Evolutionary conservation across 1,140 invertebrate genomes (phyloP).

Genomic region (Zaprionus davidi): DNA sequence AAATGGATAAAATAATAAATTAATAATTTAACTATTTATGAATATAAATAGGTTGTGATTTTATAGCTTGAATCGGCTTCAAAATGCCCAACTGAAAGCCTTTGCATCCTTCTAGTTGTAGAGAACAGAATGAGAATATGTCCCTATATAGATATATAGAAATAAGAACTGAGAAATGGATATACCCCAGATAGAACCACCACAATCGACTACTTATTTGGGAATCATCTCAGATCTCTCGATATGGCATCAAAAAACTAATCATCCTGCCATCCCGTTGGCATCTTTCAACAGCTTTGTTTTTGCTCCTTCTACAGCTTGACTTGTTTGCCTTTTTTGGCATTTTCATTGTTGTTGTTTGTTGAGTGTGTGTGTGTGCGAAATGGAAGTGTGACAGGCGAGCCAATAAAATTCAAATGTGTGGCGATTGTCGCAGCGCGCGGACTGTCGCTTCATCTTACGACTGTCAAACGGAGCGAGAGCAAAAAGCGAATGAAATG

Average conservation of each 20-base stretch:
- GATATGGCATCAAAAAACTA: conserved; percentile 31
- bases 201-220: neutral
- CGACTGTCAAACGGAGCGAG: conserved; percentile 53
- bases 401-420: conserved; percentile 83
- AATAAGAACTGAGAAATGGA: neutral
- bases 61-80: too few species aligned
- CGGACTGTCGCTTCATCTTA: conserved; percentile 73
- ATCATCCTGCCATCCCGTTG: conserved; percentile 19
- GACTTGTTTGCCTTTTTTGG: conserved; percentile 10
- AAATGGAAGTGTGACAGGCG: conserved; percentile 58
- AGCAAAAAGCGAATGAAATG: conserved; percentile 45
- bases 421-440: conserved; percentile 66
- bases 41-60: too few species aligned
- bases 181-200: neutral
- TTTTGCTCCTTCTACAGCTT: conserved; percentile 1
- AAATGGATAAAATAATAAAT: too few species aligned
- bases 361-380: conserved; percentile 6
- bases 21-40: too few species aligned
- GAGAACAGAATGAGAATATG: too few species aligned
- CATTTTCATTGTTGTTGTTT: conserved; percentile 13
- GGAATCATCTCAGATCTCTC: neutral
- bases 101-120: too few species aligned
- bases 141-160: neutral
- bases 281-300: conserved; percentile 16
- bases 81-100: too few species aligned